Percentiles rank a stretch among this genome's conserved stretches.
These are phyloP conservation scores for Pelmatolapia mariae DNA, from an alignment of 2,113 vertebrate species.

Conservation along the genomic window DNA sequence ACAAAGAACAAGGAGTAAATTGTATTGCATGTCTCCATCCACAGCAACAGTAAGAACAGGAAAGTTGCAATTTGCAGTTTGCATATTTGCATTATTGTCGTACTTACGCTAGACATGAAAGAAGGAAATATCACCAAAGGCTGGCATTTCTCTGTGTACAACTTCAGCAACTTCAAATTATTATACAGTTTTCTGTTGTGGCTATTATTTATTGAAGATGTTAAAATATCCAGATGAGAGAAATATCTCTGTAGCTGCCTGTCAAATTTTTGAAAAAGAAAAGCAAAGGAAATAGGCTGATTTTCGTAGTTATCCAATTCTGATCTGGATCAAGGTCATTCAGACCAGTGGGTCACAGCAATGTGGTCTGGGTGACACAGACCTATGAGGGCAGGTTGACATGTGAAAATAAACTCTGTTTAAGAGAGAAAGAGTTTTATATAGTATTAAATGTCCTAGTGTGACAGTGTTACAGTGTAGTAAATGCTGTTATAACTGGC, in stretches of 20 bases:
- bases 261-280: not conserved
- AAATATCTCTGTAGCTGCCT: not conserved
- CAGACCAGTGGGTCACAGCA: not conserved
- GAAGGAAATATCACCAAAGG: not conserved
- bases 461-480: not conserved
- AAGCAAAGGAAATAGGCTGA: accelerated
- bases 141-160: not conserved
- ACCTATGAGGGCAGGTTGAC: not conserved
- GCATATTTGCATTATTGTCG: not conserved
- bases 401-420: not conserved
- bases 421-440: not conserved
- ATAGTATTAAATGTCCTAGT: not conserved
- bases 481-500: not conserved
- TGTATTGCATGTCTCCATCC: not conserved
- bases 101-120: not conserved
- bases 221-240: not conserved
- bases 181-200: not conserved
- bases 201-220: not conserved
- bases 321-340: not conserved
- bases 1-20: not conserved
- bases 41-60: not conserved
- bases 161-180: not conserved
- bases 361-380: constrained; percentile 26
- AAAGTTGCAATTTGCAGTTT: not conserved
- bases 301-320: not conserved